Conservation (phyloP, 2,113 vertebrate genomes). For the Heteronetta atricapilla region DNA sequence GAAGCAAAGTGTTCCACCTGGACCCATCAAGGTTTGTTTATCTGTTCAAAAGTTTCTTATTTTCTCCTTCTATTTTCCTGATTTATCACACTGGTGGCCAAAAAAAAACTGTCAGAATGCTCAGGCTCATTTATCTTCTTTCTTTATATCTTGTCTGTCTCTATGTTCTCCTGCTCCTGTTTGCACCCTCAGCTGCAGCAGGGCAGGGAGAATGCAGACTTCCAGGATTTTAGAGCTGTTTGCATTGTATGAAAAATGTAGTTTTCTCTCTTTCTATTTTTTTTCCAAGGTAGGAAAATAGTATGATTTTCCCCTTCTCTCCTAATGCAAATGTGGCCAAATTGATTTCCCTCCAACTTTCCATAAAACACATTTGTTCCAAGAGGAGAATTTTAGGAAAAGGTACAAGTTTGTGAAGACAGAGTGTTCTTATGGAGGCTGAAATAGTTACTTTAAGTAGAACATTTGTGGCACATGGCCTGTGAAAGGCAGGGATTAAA, state of each 20-base stretch:
- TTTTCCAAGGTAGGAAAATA: constrained; percentile 13
- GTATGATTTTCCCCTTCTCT: not conserved
- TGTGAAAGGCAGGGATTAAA: not conserved
- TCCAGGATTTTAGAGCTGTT: not conserved
- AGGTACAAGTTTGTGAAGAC: constrained; percentile 32
- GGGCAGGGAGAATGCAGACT: not conserved
- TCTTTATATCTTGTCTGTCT: not conserved
- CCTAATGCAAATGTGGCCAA: constrained; percentile 8
- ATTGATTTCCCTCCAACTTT: constrained; percentile 36
- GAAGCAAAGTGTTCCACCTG: not conserved
- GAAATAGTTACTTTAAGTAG: not conserved
- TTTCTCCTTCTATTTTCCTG: not conserved
- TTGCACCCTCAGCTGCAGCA: not conserved
- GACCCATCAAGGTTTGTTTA: not conserved
- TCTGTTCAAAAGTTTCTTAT: not conserved
- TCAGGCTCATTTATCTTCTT: not conserved
- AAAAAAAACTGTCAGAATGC: accelerated
- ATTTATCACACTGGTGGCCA: not conserved
- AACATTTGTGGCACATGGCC: not conserved
- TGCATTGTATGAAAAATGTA: not conserved
- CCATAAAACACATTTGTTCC: not conserved
- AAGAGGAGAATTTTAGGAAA: constrained; percentile 34
- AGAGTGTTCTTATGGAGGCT: not conserved
- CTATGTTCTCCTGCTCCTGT: not conserved
- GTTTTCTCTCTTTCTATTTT: not conserved